Evolutionary conservation across 2,888 invertebrate species (phyloP), one percentile per base, ranked within the genome.

Genomic region (Drosophila falleni): DNA sequence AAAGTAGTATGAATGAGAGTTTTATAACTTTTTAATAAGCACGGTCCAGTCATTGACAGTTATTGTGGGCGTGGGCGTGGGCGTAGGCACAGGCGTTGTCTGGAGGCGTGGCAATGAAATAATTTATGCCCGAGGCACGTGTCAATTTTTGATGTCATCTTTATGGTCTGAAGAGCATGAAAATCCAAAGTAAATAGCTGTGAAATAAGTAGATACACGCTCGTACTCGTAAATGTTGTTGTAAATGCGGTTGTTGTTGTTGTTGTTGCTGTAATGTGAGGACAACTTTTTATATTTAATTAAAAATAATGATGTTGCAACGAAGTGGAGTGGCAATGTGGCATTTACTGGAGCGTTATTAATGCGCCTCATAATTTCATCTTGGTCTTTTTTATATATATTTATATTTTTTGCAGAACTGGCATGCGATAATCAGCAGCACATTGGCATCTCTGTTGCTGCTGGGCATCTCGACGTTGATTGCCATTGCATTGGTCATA

Each of bases 371-470:
- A 85, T 78, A 19, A 46, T 31, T 55, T 33, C 47, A 37, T 47
- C n/a, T 15, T 41, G 3, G 5, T 16, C 0, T 15, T 16, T 29
- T 39, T 41, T 15, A 29, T 29, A 10, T 35, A 35, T 50, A 3
- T 33, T 10, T 15, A n/a, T n/a, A n/a, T 4, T 35, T 8, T 58
- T 93, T 93, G 58, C 91, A 95, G 95, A 93, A 93, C 81, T 94
- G 94, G 78, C 94, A 94, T 83, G 94, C 94, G 59, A 93, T 94
- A 80, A 93, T 95, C 74, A 94, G 95, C 81, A 94, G 95, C 79
- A 93, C 94, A 62, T 91, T 95, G 81, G 95, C 95, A 89, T 94
- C 94, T 49, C 93, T 95, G 81, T 93, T 95, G 49, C 92, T 95
- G 61, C 92, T 95, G 67, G 95, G 94, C 16, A 93, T 95, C 91